Percentiles rank a stretch among this genome's conserved stretches.
These are phyloP conservation scores for Cydia amplana DNA, from an alignment of 1,140 invertebrate genomes.

Conservation along the genomic window DNA sequence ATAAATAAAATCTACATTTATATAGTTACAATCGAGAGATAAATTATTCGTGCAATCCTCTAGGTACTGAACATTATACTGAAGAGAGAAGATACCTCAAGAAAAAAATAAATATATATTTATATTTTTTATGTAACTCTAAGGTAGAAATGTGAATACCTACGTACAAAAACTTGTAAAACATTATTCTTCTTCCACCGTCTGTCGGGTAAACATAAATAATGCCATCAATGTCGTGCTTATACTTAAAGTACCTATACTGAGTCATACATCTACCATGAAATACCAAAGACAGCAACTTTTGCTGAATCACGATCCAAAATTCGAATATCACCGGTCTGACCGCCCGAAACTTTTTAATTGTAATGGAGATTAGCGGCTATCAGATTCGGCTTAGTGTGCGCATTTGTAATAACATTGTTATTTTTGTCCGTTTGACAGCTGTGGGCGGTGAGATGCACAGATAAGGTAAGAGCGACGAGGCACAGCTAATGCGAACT, in stretches of 20 bases:
- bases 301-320: constrained; percentile 53
- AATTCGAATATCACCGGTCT: constrained; percentile 44
- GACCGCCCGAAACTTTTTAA: constrained; percentile 62
- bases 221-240: neutral
- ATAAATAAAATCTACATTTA: too few relatives aligned
- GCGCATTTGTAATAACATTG: constrained; percentile 76
- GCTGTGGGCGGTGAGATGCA: constrained; percentile 67
- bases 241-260: neutral
- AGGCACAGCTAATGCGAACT: constrained; percentile 54
- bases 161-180: neutral
- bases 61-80: too few relatives aligned
- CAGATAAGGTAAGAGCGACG: constrained; percentile 52
- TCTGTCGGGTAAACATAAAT: neutral
- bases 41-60: too few relatives aligned
- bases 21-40: too few relatives aligned
- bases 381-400: constrained; percentile 68
- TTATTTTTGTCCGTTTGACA: constrained; percentile 74
- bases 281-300: constrained; percentile 41
- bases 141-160: too few relatives aligned
- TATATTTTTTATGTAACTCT: too few relatives aligned
- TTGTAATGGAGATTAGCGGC: constrained; percentile 73
- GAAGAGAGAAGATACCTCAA: too few relatives aligned
- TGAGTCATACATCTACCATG: constrained; percentile 24
- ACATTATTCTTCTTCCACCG: neutral
- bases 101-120: too few relatives aligned